Conservation (phyloP, 2,113 vertebrate species). For the Bubo blakistoni region DNA sequence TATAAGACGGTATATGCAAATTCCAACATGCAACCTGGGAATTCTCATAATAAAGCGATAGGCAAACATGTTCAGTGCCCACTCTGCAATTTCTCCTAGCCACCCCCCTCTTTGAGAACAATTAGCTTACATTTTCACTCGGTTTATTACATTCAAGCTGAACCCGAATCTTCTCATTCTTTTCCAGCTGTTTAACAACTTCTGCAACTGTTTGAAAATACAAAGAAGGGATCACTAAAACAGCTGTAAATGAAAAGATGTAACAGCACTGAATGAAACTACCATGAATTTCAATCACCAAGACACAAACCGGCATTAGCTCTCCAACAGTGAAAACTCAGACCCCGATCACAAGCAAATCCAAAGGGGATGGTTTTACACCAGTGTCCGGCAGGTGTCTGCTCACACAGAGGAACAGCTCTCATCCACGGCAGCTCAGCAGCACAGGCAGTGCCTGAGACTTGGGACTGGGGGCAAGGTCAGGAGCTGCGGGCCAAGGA, state of each 20-base stretch:
- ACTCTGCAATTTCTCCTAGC: background rate
- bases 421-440: background rate
- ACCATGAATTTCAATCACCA: background rate
- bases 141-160: constrained; percentile 73
- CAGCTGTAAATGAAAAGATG: background rate
- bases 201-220: constrained; percentile 82
- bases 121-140: constrained; percentile 33
- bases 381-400: accelerated
- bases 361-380: accelerated
- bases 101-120: background rate
- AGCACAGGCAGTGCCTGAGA: too few relatives aligned
- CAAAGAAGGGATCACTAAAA: background rate
- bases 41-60: accelerated
- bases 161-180: constrained; percentile 81
- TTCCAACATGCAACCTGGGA: background rate
- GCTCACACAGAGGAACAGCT: accelerated
- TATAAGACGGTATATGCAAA: accelerated
- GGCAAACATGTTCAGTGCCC: background rate
- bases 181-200: constrained; percentile 87
- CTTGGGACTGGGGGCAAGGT: background rate
- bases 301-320: background rate
- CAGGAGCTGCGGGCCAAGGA: background rate
- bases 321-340: background rate
- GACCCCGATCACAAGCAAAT: background rate
- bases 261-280: background rate